Base-by-base conservation (phyloP, 2,888 invertebrate species). In the Scrobipalpa costella region DNA sequence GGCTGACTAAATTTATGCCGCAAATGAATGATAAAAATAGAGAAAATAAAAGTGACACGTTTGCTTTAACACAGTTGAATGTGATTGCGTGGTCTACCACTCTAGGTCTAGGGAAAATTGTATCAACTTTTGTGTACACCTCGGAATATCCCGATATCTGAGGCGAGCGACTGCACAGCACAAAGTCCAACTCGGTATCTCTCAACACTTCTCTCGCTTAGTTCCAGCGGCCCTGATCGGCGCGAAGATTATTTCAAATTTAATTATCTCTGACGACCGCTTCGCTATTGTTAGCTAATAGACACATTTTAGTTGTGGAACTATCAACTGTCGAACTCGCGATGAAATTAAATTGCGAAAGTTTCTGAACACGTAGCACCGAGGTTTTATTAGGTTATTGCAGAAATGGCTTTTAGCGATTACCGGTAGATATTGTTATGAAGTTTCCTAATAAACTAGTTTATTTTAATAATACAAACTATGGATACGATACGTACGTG, bases 111-210 rank as follows among this genome's bases (percentile, higher is more conserved):
- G 17, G 57, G 52, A 11, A 15, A 60, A 49, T 47, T 13, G 40
- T 44, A 52, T 57, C 64, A 67, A 68, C 58, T 70, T 71, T 67
- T 62, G 52, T 64, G 64, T 63, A 63, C 64, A 21, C 62, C 63
- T 66, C 63, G 63, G 65, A 66, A 69, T 69, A 72, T 71, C 71
- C 69, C 61, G 61, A 63, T 69, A 71, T 66, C 63, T 67, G 67
- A 59, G 62, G 60, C 60, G 70, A 62, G 63, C 21, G 11, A 34
- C 19, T 64, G 44, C 66, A 67, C 67, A 69, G 44, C 66, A 67
- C 67, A 69, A 68, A 72, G 67, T 63, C 55, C 34, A 62, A 74
- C 74, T 76, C 73, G 68, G 67, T 77, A 76, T 76, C 70, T 67
- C 60, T 68, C 66, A 34, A 57, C 67, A 69, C 65, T 70, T 71